Evolutionary conservation across 1,140 invertebrate genomes (phyloP).

Genomic region (Achatina immaculata): DNA sequence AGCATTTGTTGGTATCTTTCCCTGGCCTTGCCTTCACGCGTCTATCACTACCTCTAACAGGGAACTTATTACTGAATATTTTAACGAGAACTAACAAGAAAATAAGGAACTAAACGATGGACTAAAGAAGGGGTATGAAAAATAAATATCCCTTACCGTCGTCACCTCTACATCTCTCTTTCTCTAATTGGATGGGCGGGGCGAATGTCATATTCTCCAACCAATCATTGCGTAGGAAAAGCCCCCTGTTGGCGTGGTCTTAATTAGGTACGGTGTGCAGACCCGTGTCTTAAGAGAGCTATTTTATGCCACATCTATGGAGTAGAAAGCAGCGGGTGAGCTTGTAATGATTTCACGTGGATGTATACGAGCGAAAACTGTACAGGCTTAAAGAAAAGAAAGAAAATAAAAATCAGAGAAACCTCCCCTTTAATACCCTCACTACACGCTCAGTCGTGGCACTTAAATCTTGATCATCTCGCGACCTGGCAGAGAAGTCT

Average conservation of each 20-base stretch:
- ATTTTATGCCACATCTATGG: not conserved
- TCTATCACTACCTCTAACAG: not conserved
- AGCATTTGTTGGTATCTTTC: not conserved
- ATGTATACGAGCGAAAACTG: not conserved
- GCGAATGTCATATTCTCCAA: slow-evolving; percentile 10
- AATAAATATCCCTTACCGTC: too few species aligned
- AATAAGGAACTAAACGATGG: not conserved
- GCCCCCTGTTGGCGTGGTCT: not conserved
- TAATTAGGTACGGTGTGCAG: not conserved
- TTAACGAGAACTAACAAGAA: not conserved
- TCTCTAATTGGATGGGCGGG: slow-evolving; percentile 17
- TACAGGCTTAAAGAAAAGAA: too few species aligned
- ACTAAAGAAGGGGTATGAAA: not conserved
- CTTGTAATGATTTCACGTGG: slow-evolving; percentile 1
- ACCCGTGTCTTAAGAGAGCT: not conserved
- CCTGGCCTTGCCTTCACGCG: not conserved
- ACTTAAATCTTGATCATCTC: too few species aligned
- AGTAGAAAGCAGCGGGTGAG: not conserved
- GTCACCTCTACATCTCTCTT: not conserved
- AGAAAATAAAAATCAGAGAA: too few species aligned
- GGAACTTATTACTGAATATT: not conserved
- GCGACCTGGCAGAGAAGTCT: too few species aligned
- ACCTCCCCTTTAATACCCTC: too few species aligned
- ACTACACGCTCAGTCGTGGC: too few species aligned
- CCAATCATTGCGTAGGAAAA: slow-evolving; percentile 14